Evolutionary conservation across 2,797 vertebrate species (phyloP), one percentile per base, ranked within the genome.

Genomic region (Parotocinclus haroldoi): DNA sequence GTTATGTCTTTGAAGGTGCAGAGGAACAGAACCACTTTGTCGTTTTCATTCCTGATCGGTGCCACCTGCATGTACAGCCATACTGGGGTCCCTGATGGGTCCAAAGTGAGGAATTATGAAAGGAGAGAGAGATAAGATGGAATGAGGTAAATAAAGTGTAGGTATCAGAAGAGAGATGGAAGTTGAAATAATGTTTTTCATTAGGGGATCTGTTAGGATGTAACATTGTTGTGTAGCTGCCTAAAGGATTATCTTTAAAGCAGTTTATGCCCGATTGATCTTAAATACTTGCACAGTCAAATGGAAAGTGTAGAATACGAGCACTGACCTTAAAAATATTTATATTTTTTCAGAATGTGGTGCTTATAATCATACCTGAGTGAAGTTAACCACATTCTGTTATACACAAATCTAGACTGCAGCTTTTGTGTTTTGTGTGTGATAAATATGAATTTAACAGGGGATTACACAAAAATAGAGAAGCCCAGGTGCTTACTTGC

Each of bases 1-100:
- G 96, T 99, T 68, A 99, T 99, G 85, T 99, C 96, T 86, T 95
- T 96, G 85, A 99, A 99, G 69, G 96, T 98, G 78, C 96, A 99
- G 80, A 99, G 88, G 85, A 99, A 98, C 75, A 99, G 92, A 79
- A 99, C 96, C 86, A 99, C 96, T 77, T 97, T 98, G 84, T 99
- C 92, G 0, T 98, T 95, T 71, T 99, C 96, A 48, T 99, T 99
- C 84, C 95, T 92, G 87, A 99, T 99, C 0, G 96, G 96, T 62
- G 96, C 96, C 49, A 99, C 93, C 87, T 99, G 96, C 96, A 98
- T 98, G 83, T 98, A 98, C 79, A 99, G 96, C 96, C 96, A 99
- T 80, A 99, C 95, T 0, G 96, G 96, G 14, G 92, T 94, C 86
- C 94, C 96, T 99, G 82, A 36, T 10, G 40, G 58, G 46, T 44